Evolutionary conservation across 2,797 vertebrate genomes (phyloP).

Genomic region (Cyprinella venusta): DNA sequence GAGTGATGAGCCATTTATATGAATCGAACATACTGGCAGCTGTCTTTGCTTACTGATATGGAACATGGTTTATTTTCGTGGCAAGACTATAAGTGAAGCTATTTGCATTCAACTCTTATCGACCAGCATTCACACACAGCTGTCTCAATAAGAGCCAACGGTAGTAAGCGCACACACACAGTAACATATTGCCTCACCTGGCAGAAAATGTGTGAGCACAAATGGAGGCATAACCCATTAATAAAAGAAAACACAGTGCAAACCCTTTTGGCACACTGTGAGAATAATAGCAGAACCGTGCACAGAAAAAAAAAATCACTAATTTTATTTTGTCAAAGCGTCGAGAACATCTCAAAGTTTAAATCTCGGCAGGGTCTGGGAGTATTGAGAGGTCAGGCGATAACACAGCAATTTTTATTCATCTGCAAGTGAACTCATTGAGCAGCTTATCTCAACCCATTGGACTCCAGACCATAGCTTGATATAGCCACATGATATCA

Average conservation of each 20-base stretch:
- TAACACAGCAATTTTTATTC: not conserved
- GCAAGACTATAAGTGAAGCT: not conserved
- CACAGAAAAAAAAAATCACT: not conserved
- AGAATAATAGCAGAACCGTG: not conserved
- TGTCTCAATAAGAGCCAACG: slow-evolving; percentile 28
- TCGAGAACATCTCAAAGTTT: slow-evolving; percentile 6
- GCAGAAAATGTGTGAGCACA: slow-evolving; percentile 1
- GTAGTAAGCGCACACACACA: not conserved
- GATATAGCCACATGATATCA: slow-evolving; percentile 33
- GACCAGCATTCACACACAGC: slow-evolving; percentile 2
- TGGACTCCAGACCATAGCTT: slow-evolving; percentile 17
- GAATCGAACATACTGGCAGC: not conserved
- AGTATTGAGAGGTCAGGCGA: not conserved
- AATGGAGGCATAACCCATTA: slow-evolving; percentile 11
- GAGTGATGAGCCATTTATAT: not conserved
- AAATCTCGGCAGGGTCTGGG: slow-evolving; percentile 12
- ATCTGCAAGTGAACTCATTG: slow-evolving; percentile 2
- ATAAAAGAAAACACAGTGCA: slow-evolving; percentile 1
- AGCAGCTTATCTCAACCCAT: slow-evolving; percentile 6
- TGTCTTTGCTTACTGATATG: slow-evolving; percentile 16
- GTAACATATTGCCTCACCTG: slow-evolving; percentile 7
- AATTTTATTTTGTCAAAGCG: not conserved
- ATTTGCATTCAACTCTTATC: slow-evolving; percentile 25
- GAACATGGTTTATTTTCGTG: not conserved
- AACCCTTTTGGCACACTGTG: slow-evolving; percentile 12